Base-by-base conservation (phyloP, 1,140 invertebrate genomes). In the Chlorops oryzae region DNA sequence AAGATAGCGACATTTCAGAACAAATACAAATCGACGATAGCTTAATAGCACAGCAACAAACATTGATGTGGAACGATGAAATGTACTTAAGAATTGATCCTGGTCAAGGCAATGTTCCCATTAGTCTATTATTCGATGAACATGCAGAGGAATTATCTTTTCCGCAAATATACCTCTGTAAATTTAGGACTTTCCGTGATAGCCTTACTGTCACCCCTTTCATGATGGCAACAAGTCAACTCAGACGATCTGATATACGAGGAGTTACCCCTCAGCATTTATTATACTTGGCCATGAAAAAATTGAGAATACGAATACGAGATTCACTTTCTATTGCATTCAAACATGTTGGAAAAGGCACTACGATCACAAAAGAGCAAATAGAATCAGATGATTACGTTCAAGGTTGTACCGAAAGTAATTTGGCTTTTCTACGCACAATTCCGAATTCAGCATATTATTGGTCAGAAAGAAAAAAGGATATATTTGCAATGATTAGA, bases 401-500 rank as follows among this genome's bases (percentile, higher is more conserved):
- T 17, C 32, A 47, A 54, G 22, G 25, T 15, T 52, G 51, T 28
- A 32, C 47, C 23, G 51, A 52, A 34, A 20, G 0, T 3, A 52
- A 52, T 23, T 27, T 52, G 15, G 55, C 60, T 24, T 57, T 63
- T 43, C 47, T 63, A 52, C 54, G 56, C 25, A 52, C 43, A 20
- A 52, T 67, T 25, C 56, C 60, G 28, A 62, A 60, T 55, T 65
- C 65, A 34, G 49, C 57, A 21, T 56, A 48, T 43, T 72, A 63
- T 53, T 71, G 69, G 71, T 12, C 37, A 12, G 47, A 60, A 28
- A 23, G 59, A 7, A 73, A 74, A 61, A 60, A 55, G 55, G 71
- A 74, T 57, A 51, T 75, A 7, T 73, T 75, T 42, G 69, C 72
- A 15, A 73, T 73, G 64, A 64, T 75, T 2, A 50, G 72, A 9